Evolutionary conservation across 2,888 invertebrate genomes (phyloP).

Genomic region (Enoplolaimus lenunculus): DNA sequence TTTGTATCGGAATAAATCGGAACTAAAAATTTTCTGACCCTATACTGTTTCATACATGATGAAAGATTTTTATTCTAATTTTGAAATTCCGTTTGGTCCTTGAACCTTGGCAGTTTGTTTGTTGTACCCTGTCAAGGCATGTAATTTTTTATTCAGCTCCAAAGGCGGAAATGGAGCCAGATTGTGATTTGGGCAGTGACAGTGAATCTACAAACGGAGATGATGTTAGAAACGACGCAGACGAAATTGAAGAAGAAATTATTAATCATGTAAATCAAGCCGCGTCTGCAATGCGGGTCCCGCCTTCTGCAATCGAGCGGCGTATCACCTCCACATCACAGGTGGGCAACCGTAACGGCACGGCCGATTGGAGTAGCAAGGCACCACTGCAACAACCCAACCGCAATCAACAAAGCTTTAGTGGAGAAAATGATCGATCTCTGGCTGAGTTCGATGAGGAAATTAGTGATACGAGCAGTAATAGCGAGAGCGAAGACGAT

Average conservation of each 20-base stretch:
- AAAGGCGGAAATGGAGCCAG: not conserved
- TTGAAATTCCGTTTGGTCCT: no score
- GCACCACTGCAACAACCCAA: not conserved
- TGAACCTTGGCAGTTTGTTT: no score
- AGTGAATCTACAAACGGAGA: no score
- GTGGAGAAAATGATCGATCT: not conserved
- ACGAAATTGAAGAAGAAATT: not conserved
- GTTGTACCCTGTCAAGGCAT: no score
- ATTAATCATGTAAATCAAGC: not conserved
- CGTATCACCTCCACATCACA: not conserved
- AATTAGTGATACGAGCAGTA: no score
- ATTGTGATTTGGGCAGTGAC: not conserved
- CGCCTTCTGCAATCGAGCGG: not conserved
- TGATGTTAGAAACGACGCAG: no score
- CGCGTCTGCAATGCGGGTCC: not conserved
- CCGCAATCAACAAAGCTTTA: not conserved
- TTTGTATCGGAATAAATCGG: no score
- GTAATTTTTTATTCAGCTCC: not conserved
- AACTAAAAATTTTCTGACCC: no score
- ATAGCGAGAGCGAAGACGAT: conserved; percentile 18
- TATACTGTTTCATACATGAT: no score
- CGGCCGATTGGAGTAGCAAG: no score
- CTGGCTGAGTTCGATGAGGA: not conserved
- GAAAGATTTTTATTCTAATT: no score
- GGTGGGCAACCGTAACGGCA: not conserved